Percentiles rank a stretch among this genome's conserved stretches.
phyloP scores from a whole-genome alignment of 2,797 vertebrate species.

The Arctocebus calabarensis region DNA sequence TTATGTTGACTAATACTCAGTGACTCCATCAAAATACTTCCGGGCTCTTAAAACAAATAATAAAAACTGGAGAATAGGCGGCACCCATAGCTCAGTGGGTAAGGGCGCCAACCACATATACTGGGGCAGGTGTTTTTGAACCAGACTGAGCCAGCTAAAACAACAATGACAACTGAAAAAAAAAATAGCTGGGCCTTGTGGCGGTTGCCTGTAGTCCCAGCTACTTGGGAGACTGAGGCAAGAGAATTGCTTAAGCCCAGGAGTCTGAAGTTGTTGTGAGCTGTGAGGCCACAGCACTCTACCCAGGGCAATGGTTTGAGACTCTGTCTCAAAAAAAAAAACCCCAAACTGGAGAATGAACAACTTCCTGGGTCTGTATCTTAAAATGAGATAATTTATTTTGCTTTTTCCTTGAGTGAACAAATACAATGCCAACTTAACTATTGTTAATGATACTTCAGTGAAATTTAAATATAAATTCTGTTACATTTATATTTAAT shows the following conservation, averaged over 20 bases:
- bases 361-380: slow-evolving; percentile 12
- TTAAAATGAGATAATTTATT: slow-evolving; percentile 37
- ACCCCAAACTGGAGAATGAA: slow-evolving; percentile 1
- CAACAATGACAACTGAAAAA: too few relatives aligned
- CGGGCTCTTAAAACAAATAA: background rate
- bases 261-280: too few relatives aligned
- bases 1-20: slow-evolving; percentile 14
- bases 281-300: too few relatives aligned
- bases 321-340: background rate
- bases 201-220: too few relatives aligned
- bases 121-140: too few relatives aligned
- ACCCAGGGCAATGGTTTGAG: too few relatives aligned
- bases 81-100: too few relatives aligned
- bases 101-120: too few relatives aligned
- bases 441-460: background rate
- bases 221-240: too few relatives aligned
- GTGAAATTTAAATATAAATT: slow-evolving; percentile 38
- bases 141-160: too few relatives aligned
- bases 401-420: slow-evolving; percentile 37
- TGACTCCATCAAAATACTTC: slow-evolving; percentile 6
- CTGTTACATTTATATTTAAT: background rate
- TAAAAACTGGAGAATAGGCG: background rate
- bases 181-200: too few relatives aligned
- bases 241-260: too few relatives aligned
- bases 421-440: background rate